These are phyloP conservation scores for Pseudopodoces humilis DNA, from an alignment of 2,113 vertebrate genomes.

Conservation along the genomic window DNA sequence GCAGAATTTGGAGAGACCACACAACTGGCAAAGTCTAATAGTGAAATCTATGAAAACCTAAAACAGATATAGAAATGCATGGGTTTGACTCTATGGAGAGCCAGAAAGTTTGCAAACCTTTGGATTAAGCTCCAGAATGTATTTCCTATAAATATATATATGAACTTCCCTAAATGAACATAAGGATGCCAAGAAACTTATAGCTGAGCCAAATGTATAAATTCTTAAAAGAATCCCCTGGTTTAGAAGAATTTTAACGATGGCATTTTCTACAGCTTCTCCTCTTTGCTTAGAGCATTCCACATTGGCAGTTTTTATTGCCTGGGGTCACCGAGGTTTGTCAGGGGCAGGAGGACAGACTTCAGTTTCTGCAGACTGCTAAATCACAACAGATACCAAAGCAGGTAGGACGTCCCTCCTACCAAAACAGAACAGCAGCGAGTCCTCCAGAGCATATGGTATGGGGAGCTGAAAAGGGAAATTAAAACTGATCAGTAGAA, in stretches of 20 bases:
- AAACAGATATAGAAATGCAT: background rate
- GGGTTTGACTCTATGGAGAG: background rate
- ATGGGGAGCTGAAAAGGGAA: background rate
- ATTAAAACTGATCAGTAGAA: background rate
- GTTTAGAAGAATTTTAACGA: background rate
- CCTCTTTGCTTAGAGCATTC: background rate
- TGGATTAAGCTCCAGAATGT: constrained; percentile 43
- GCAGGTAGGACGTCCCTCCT: background rate
- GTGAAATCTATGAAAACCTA: background rate
- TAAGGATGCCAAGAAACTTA: background rate
- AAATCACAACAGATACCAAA: background rate
- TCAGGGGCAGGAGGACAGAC: background rate
- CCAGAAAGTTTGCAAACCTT: constrained; percentile 27
- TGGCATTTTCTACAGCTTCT: background rate
- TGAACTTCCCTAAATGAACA: background rate
- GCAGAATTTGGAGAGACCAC: background rate
- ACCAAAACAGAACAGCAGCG: rapidly evolving
- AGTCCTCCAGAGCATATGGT: background rate
- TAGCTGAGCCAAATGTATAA: background rate
- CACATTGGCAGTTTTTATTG: background rate
- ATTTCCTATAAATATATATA: background rate
- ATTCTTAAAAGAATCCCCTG: background rate
- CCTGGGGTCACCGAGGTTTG: rapidly evolving
- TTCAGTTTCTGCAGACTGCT: background rate
- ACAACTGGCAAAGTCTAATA: background rate